Percentiles rank a stretch among this genome's conserved stretches.
Evolutionary conservation across 2,113 vertebrate species (phyloP).

Genomic region (Otus sunia): DNA sequence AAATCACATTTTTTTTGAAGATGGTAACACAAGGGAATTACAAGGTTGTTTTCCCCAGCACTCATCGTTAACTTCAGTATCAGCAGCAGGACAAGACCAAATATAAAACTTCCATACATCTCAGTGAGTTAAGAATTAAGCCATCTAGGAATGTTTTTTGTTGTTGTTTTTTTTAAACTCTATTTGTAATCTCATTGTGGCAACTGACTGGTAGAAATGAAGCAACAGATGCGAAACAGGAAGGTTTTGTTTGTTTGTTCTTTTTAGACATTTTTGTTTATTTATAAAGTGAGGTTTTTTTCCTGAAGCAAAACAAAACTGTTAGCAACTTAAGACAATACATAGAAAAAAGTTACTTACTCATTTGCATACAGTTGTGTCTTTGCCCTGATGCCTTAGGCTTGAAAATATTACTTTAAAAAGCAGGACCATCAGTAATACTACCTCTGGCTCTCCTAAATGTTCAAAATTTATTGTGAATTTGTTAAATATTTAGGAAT

Average conservation of each 20-base stretch:
- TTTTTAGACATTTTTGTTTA: background rate
- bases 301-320: background rate
- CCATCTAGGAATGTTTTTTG: fast-evolving
- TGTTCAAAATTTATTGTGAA: background rate
- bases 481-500: background rate
- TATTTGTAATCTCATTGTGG: background rate
- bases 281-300: background rate
- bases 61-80: background rate
- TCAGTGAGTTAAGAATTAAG: background rate
- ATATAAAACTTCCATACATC: background rate
- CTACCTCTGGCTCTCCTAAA: background rate
- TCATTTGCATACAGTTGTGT: background rate
- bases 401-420: background rate
- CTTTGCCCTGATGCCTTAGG: background rate
- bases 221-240: background rate
- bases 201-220: background rate
- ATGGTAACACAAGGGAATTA: background rate
- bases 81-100: background rate
- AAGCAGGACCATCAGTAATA: background rate
- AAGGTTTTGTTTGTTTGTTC: background rate
- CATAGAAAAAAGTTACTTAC: background rate
- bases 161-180: background rate
- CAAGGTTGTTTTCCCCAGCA: background rate
- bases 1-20: background rate
- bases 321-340: background rate